Base-by-base conservation (phyloP, 2,888 invertebrate genomes). In the Serrognathus titanus region DNA sequence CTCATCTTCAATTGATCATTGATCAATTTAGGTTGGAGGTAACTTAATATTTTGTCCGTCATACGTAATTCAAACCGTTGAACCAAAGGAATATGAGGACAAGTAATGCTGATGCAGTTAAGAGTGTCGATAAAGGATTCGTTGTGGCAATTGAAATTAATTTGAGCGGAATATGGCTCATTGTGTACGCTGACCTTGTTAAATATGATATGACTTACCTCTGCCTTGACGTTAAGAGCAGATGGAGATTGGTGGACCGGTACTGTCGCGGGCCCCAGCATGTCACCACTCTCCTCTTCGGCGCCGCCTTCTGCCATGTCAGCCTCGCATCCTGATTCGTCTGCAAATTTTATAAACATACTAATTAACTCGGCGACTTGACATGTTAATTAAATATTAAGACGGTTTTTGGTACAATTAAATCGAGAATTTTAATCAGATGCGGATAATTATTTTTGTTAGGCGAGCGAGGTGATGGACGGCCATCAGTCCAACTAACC, bases 261-360 rank as follows among this genome's bases (percentile, higher is more conserved):
- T 69, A 75, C 75, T 65, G 81, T 78, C 63, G 82, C 81, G 73
- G 81, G 82, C 72, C 82, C 76, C 70, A 78, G 73, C 77, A 78
- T 78, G 74, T 82, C 82, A 78, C 80, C 80, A 77, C 81, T 80
- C 77, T 85, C 86, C 82, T 84, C 86, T 69, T 76, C 77, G 77
- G 83, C 83, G 79, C 83, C 84, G 81, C 89, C 89, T 82, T 88
- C 88, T 82, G 87, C 84, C 88, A 88, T 88, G 84, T 88, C 88
- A 87, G 86, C 87, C 87, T 86, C 86, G 87, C 88, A 88, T 88
- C 87, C 87, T 85, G 87, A 86, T 80, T 87, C 86, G 85, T 85
- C 87, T 87, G 81, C 73, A 83, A 82, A 57, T 53, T 57, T 57
- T 53, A 57, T 46, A 57, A 56, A 56, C 49, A 57, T 53, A 45